Base-by-base conservation (phyloP, 30 jellyfish, hydroid and myxozoan genomes). In the Pseudorhiza aurosa region DNA sequence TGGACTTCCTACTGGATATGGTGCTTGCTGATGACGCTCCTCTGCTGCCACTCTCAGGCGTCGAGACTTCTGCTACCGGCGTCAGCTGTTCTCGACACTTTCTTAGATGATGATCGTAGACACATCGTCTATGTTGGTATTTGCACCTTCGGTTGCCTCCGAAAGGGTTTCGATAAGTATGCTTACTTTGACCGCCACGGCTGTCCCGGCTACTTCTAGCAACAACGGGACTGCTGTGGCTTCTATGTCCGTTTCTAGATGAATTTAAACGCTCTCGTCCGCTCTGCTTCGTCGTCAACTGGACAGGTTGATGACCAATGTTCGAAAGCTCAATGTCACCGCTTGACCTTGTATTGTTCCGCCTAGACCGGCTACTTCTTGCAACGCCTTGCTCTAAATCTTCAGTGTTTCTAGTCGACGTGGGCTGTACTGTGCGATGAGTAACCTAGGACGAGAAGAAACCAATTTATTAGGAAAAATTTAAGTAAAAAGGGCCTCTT, bases 21-120 rank as follows among this genome's bases (percentile, higher is more conserved):
- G 67, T 73, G 31, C 87, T 72, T 7, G 77, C 46, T 46, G 85
- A 40, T 5, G 93, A 81, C 15, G 46, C 39, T 21, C 87, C 90
- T 10, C 89, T 26, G 56, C 72, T 65, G 74, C 84, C 43, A 65
- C 90, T 75, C 1, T 85, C 96, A 18, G 96, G 90, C 35, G 96
- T 74, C 8, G 88, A 63, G 8, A 75, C 81, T 31, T 85, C 96
- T 17, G 90, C 70, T 26, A 85, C 96, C 39, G 96, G 96, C 9
- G 89, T 85, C 30, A 85, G 87, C 77, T 75, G 83, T 63, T 63
- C 86, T 15, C 90, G 67, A 46, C 84, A 63, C 32, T 72, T 84
- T n/a, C 88, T 56, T 26, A 72, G 33, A 49, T 84, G 85, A 37
- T 51, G 68, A 28, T 80, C 91, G 31, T 80, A 80, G 36, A 65